Evolutionary conservation across 2,797 vertebrate genomes (phyloP).

Genomic region (Cephalopachus bancanus): DNA sequence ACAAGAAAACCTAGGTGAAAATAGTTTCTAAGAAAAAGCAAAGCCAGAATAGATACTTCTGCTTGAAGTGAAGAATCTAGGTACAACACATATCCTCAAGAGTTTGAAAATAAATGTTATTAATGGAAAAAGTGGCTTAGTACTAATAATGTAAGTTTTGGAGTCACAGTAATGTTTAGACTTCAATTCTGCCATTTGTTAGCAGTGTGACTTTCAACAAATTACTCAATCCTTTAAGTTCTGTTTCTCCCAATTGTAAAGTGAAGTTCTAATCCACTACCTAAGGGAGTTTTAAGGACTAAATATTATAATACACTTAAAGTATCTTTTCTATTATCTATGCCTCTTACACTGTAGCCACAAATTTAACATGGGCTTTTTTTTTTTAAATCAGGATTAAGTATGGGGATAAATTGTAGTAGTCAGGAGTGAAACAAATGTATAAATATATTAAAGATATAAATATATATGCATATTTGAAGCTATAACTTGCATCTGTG

Average conservation of each 20-base stretch:
- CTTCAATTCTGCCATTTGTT: slow-evolving; percentile 45
- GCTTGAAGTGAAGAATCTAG: not conserved
- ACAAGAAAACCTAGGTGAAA: slow-evolving; percentile 83
- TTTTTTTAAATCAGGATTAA: not conserved
- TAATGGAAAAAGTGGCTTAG: slow-evolving; percentile 78
- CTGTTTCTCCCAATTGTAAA: not conserved
- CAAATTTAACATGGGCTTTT: slow-evolving; percentile 50
- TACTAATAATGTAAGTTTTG: not conserved
- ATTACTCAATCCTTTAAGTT: not conserved
- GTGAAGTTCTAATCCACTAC: not conserved
- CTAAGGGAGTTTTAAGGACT: not conserved
- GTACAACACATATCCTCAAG: not conserved
- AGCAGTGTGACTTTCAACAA: not conserved
- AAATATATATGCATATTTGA: not conserved
- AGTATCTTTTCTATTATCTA: not conserved
- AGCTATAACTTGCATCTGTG: not conserved
- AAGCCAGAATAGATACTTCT: not conserved
- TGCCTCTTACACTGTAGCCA: not conserved
- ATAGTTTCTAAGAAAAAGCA: slow-evolving; percentile 71
- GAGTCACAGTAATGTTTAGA: not conserved
- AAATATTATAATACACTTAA: slow-evolving; percentile 39
- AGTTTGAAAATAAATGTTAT: not conserved
- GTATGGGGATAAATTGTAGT: not conserved
- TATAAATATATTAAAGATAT: not conserved
- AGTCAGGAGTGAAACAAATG: not conserved